Evolutionary conservation across 1,140 invertebrate species (phyloP), one percentile per base, ranked within the genome.

Genomic region (Drosophila takahashii): DNA sequence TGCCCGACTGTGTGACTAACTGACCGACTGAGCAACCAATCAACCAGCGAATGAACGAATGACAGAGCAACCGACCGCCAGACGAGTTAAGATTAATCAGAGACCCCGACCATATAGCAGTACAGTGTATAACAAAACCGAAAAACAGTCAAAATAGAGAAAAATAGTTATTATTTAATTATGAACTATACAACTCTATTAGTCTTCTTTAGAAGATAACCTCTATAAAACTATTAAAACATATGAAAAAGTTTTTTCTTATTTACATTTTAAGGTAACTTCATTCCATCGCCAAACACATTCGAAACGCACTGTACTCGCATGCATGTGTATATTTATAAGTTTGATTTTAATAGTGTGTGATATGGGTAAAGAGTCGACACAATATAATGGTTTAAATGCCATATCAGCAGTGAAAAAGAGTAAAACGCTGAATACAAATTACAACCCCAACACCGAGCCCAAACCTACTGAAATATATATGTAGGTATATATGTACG

Each of bases 1-100:
- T 22, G 58, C 50, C 34, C 56, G 36, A 62, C 45, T 41, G 15
- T 61, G 29, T 58, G 61, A 57, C 45, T 53, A 47, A 66, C 16
- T 41, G 52, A 75, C 51, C 32, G 65, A 42, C 66, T 39, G 45
- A 53, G 56, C 57, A 61, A 73, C 54, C 70, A 70, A 72, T 59
- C 44, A 59, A 45, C 7, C 45, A 53, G 41, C 39, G 32, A 70
- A 45, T 69, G 18, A 72, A 45, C 73, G 59, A 72, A 51, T 71
- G 59, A 48, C 56, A 34, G 36, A 58, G 48, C 39, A 42, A 66
- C 45, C 69, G 41, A 64, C 61, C 27, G 59, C 76, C 67, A 44
- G 70, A 76, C 83, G 70, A 87, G 79, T 87, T 87, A 81, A 87
- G 83, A 89, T 78, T 87, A 87, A 87, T 87, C 84, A 87, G 79